A percentile compares a stretch with the other conserved stretches of the same genome.
Evolutionary conservation across 2,888 invertebrate species (phyloP).

Genomic region (Caenorhabditis sp.): DNA sequence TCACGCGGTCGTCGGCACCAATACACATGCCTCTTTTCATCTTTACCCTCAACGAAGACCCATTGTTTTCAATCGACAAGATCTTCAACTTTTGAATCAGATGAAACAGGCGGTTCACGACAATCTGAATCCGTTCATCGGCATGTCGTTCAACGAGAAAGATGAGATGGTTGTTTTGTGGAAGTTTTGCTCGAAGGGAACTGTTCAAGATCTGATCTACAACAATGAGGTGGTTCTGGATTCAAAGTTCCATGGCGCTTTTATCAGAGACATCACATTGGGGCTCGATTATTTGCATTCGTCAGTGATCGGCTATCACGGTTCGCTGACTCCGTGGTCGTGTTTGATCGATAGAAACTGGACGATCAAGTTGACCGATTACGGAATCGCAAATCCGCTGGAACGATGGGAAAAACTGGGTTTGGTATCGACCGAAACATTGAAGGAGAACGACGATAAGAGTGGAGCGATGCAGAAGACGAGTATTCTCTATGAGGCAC

Average conservation of each 20-base stretch:
- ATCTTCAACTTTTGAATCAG: constrained; percentile 68
- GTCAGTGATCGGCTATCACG: constrained; percentile 63
- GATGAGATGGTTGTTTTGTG: constrained; percentile 67
- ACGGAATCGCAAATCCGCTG: constrained; percentile 65
- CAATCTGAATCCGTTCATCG: constrained; percentile 95
- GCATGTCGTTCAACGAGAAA: constrained; percentile 73
- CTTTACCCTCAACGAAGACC: constrained; percentile 64
- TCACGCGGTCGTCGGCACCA: constrained; percentile 67
- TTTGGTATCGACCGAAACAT: constrained; percentile 54
- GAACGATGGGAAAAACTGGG: constrained; percentile 68
- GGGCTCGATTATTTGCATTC: constrained; percentile 65
- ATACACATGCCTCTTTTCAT: constrained; percentile 67
- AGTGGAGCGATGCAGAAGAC: constrained; percentile 61
- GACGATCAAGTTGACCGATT: constrained; percentile 69
- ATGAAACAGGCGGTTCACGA: constrained; percentile 80
- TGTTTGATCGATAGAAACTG: constrained; percentile 69
- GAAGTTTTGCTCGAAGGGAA: constrained; percentile 69
- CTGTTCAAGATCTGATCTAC: constrained; percentile 61
- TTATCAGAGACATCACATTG: constrained; percentile 52
- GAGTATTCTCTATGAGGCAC: constrained; percentile 62
- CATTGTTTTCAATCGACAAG: constrained; percentile 55
- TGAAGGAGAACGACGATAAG: constrained; percentile 65
- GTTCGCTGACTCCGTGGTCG: constrained; percentile 65
- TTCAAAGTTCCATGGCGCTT: constrained; percentile 54
- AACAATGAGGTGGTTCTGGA: constrained; percentile 49